A percentile compares a stretch with the other conserved stretches of the same genome.
These are phyloP conservation scores for Callorhinus ursinus DNA, from an alignment of 2,113 vertebrate genomes.

Conservation along the genomic window DNA sequence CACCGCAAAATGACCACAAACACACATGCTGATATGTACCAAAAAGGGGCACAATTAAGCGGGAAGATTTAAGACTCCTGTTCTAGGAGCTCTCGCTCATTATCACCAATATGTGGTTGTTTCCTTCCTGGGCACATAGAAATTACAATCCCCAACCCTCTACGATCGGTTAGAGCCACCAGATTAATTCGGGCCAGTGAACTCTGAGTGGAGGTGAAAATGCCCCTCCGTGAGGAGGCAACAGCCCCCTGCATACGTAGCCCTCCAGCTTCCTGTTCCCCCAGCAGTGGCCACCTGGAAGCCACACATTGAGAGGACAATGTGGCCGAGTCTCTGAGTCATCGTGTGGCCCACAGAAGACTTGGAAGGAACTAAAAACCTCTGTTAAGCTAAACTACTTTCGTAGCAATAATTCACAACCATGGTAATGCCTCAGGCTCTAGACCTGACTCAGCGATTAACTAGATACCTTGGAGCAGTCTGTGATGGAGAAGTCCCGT, in stretches of 20 bases:
- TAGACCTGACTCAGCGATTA: no score
- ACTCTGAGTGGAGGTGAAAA: background rate
- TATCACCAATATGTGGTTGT: accelerated
- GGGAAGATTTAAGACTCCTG: background rate
- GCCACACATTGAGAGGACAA: accelerated
- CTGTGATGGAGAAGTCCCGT: background rate
- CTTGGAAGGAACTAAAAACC: background rate
- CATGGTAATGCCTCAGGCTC: background rate
- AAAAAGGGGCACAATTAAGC: accelerated
- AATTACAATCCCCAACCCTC: no score
- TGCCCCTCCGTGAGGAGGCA: background rate
- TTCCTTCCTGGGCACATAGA: background rate
- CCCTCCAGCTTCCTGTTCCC: background rate
- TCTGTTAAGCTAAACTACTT: background rate
- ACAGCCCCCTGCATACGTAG: accelerated
- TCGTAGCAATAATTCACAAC: background rate
- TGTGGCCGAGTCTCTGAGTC: background rate
- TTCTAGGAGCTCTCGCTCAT: no score
- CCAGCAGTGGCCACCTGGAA: background rate
- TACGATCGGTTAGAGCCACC: accelerated
- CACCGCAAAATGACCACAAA: accelerated
- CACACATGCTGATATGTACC: accelerated
- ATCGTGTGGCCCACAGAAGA: background rate
- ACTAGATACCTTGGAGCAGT: background rate
- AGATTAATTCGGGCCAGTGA: accelerated